phyloP scores from a whole-genome alignment of 2,888 invertebrate genomes.

The Eilema sororculum region DNA sequence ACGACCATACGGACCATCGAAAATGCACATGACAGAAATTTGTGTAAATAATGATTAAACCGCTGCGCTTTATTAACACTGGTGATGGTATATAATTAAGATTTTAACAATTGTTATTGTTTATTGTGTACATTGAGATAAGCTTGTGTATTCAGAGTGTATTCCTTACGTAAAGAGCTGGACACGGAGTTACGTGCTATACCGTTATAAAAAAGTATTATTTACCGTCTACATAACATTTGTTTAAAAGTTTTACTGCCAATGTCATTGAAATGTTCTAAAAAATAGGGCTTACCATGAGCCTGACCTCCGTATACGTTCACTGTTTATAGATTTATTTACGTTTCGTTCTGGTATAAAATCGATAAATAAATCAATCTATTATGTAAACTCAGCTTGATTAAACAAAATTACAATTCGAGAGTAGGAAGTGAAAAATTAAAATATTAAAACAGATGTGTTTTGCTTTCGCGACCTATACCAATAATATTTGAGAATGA shows the following conservation, averaged over 20 bases:
- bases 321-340: slow-evolving; percentile 62
- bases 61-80: slow-evolving; percentile 69
- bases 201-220: slow-evolving; percentile 27
- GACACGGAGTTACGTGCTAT: slow-evolving; percentile 46
- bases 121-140: slow-evolving; percentile 55
- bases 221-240: slow-evolving; percentile 29
- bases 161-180: slow-evolving; percentile 30
- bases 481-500: slow-evolving; percentile 27
- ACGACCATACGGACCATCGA: slow-evolving; percentile 80
- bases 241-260: slow-evolving; percentile 54
- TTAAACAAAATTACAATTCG: slow-evolving; percentile 19
- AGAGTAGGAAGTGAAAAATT: slow-evolving; percentile 24
- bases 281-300: slow-evolving; percentile 67
- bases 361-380: not conserved
- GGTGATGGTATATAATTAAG: slow-evolving; percentile 76
- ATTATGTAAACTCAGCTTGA: slow-evolving; percentile 8
- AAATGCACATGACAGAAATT: slow-evolving; percentile 79
- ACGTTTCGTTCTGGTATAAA: slow-evolving; percentile 12
- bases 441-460: slow-evolving; percentile 23
- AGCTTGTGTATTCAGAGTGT: slow-evolving; percentile 64
- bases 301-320: slow-evolving; percentile 69
- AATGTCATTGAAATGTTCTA: slow-evolving; percentile 70
- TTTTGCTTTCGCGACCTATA: slow-evolving; percentile 19
- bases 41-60: slow-evolving; percentile 54
- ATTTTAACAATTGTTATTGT: slow-evolving; percentile 48